A percentile compares a stretch with the other conserved stretches of the same genome.
These are phyloP conservation scores for Phalacrocorax brasilianus DNA, from an alignment of 2,113 vertebrate genomes.

Conservation along the genomic window DNA sequence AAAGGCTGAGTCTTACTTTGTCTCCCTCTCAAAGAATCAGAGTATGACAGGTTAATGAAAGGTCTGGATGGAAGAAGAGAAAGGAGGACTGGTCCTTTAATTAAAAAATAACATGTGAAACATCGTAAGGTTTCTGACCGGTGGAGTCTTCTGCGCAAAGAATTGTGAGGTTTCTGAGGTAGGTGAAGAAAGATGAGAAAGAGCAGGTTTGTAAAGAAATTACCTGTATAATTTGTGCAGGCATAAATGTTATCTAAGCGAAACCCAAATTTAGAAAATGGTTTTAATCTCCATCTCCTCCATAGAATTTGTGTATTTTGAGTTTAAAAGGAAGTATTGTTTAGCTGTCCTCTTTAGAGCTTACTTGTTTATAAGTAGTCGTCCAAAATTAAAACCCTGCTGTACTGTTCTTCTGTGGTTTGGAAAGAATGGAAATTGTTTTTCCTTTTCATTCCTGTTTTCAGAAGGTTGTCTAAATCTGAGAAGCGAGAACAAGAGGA, in stretches of 20 bases:
- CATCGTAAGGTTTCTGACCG: not conserved
- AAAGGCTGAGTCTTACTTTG: not conserved
- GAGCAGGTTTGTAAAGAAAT: not conserved
- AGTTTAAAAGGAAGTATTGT: not conserved
- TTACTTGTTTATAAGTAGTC: not conserved
- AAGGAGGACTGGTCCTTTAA: not conserved
- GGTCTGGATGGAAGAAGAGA: not conserved
- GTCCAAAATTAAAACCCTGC: not conserved
- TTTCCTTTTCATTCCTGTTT: not conserved
- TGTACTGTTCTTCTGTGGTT: not conserved
- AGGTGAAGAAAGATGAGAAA: not conserved
- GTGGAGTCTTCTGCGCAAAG: not conserved
- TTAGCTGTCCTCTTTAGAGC: not conserved
- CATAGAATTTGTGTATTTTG: not conserved
- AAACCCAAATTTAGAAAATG: not conserved
- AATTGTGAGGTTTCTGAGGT: not conserved
- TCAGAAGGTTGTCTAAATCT: not conserved
- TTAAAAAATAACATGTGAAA: not conserved
- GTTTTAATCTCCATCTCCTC: not conserved
- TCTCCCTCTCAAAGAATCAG: not conserved
- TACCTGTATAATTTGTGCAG: not conserved
- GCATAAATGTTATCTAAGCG: not conserved
- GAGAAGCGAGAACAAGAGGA: not conserved
- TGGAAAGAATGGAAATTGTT: not conserved
- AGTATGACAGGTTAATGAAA: not conserved